Evolutionary conservation across 2,888 invertebrate genomes (phyloP), one percentile per base, ranked within the genome.

Genomic region (Polydrusus cervinus): DNA sequence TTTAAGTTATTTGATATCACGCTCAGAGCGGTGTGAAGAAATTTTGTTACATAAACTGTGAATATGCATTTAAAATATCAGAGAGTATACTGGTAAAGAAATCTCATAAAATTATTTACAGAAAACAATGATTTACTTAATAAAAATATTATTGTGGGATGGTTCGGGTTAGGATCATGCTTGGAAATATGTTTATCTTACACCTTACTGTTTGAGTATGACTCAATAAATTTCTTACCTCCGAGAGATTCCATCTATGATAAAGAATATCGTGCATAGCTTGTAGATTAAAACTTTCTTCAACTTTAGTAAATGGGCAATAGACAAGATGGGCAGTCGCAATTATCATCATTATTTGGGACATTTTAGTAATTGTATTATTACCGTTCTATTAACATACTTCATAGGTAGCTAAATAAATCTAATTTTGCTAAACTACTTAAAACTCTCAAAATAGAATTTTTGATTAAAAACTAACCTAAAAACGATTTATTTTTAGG

Each of bases 241-340:
- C 90, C 72, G 93, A 90, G 81, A 97, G 89, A 90, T 97, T 95
- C 87, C 91, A 90, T 80, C 94, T 91, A 86, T 97, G 93, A 88
- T 96, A 97, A 61, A 99, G 89, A 83, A 99, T 91, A 88, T 99
- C 99, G 88, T 99, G 99, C 87, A 95, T 94, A 20, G 99, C 99
- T 89, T 99, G 99, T 74, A 98, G 89, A 89, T 98, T 99, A 87
- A 99, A 99, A 88, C 98, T 99, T 89, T 99, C 99, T 88, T 99
- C 99, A 65, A 99, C 99, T 93, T 99, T 99, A 5, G 98, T 98
- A 86, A 94, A 98, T 67, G 99, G 99, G 84, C 97, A 97, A 82
- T 95, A 90, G 78, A 96, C 86, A 74, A 98, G 88, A 87, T 97
- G 95, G 81, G 94, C 91, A 81, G 92, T 90, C 75, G 95, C 94